phyloP scores from a whole-genome alignment of 64 coral and sea anemone genomes.

The Actinia tenebrosa region DNA sequence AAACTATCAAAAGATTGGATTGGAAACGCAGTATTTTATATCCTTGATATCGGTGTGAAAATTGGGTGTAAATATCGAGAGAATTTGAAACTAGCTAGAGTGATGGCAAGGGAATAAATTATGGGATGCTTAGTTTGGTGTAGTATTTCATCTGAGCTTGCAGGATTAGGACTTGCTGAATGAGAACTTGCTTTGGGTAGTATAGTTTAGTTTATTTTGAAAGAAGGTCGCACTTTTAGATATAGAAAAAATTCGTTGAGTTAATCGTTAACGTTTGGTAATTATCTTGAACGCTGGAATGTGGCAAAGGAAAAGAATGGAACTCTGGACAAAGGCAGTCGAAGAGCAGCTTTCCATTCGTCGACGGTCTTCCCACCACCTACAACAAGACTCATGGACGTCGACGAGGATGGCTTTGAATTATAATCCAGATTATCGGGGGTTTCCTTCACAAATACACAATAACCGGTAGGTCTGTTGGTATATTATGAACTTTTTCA shows the following conservation, averaged over 20 bases:
- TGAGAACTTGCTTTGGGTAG: not conserved
- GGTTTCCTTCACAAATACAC: not conserved
- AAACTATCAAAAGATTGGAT: not conserved
- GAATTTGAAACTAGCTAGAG: no score
- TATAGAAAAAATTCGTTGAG: not conserved
- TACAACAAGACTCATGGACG: not conserved
- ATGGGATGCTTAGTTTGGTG: not conserved
- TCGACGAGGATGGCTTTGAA: not conserved
- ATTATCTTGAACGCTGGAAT: not conserved
- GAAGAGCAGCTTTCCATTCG: not conserved
- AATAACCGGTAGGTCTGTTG: not conserved
- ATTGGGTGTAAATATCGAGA: not conserved
- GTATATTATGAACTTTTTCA: not conserved
- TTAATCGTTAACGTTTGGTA: not conserved
- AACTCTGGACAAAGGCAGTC: not conserved
- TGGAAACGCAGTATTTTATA: not conserved
- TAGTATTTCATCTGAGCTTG: not conserved
- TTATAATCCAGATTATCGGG: not conserved
- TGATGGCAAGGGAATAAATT: not conserved
- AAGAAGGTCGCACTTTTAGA: not conserved
- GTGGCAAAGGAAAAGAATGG: not conserved
- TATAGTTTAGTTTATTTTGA: not conserved
- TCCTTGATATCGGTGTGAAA: not conserved
- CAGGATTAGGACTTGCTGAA: not conserved
- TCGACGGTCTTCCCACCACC: not conserved